Evolutionary conservation across 2,797 vertebrate species (phyloP), one percentile per base, ranked within the genome.

Genomic region (Lophius americanus): DNA sequence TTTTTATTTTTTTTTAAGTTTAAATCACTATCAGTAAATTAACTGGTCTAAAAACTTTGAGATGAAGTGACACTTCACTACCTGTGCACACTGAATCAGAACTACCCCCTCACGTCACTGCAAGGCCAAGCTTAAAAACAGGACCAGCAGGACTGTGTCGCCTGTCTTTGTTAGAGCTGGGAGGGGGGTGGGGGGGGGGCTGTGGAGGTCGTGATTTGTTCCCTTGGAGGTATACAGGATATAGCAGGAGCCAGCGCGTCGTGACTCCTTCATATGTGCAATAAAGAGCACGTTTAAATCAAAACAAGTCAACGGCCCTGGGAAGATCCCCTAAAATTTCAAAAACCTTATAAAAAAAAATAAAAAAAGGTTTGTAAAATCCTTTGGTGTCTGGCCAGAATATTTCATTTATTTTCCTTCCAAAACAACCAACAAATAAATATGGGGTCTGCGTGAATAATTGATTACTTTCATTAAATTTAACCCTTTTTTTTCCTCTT

Each of bases 191-290:
- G 72, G 93, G 87, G 92, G 48, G 41, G 90, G 85, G 83, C 23
- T 23, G 23, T 89, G 87, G 82, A 87, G 86, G 92, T 95, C 94
- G 94, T 95, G 96, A 95, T 95, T 95, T 93, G 91, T 92, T 93
- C 91, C 87, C 84, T 84, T 86, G 86, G 90, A 93, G 88, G 91
- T 93, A 89, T 92, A 93, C 95, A 95, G 95, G 95, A 96, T 95
- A 90, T 95, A 91, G 93, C 93, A 94, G 94, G 94, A 95, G 95
- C 93, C 95, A 83, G 91, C 66, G 88, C 91, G 95, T 95, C 94
- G 93, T 96, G 95, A 95, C 93, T 93, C 83, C 70, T 85, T 87
- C 62, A 73, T 89, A 90, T 87, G 83, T 59, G 86, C 78, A 88
- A 78, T 88, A 85, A 89, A 88, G 78, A 71, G 78, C 77, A 78